Evolutionary conservation across 2,113 vertebrate genomes (phyloP).

Genomic region (Grammomys dolichurus): DNA sequence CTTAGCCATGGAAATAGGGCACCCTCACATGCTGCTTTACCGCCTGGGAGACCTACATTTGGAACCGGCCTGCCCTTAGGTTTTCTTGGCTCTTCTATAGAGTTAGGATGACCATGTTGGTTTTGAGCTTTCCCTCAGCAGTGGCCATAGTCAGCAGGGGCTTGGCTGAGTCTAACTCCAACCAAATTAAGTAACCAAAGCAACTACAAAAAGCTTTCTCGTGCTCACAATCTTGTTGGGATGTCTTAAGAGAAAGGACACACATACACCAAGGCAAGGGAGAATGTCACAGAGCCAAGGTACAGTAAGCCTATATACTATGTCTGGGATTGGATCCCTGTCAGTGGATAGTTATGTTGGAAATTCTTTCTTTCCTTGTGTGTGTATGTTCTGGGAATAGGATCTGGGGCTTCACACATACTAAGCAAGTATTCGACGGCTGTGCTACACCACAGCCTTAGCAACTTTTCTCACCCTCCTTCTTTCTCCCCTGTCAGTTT

Average conservation of each 20-base stretch:
- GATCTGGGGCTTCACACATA: background rate
- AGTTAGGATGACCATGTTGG: background rate
- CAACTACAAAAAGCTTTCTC: slow-evolving; percentile 3
- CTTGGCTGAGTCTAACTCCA: slow-evolving; percentile 3
- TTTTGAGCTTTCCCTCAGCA: slow-evolving; percentile 6
- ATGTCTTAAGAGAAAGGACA: background rate
- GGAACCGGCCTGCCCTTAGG: background rate
- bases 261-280: background rate
- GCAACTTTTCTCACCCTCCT: background rate
- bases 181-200: slow-evolving; percentile 42
- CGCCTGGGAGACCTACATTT: background rate
- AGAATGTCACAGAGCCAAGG: background rate
- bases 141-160: background rate
- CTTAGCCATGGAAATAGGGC: background rate
- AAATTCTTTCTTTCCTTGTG: background rate
- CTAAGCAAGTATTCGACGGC: background rate
- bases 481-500: background rate
- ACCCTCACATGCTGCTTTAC: background rate
- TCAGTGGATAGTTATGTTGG: background rate
- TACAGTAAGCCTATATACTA: background rate
- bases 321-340: background rate
- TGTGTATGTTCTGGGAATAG: background rate
- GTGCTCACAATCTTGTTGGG: background rate
- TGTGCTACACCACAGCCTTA: background rate
- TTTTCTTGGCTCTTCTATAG: background rate